These are phyloP conservation scores for Numenius phaeopus DNA, from an alignment of 2,797 vertebrate genomes.

Conservation along the genomic window DNA sequence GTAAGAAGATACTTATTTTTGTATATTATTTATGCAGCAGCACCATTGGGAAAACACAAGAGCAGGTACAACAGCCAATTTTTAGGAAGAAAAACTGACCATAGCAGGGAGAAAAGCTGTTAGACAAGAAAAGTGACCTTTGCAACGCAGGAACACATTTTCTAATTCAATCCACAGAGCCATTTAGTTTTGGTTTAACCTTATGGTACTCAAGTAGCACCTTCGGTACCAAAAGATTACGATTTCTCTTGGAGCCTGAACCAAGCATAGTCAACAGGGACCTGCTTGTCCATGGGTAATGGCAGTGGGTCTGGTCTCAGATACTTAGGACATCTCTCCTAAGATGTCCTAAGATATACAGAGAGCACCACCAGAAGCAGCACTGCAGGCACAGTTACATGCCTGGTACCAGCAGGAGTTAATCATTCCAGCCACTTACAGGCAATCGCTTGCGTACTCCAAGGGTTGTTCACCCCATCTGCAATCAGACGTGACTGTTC, in stretches of 20 bases:
- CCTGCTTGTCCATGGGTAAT: neutral
- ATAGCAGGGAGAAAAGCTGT: neutral
- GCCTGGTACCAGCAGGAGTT: neutral
- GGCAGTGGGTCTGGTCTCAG: neutral
- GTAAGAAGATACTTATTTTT: neutral
- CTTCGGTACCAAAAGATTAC: neutral
- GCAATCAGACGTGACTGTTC: neutral
- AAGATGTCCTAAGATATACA: too few relatives aligned
- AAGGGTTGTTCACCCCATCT: neutral
- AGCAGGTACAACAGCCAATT: neutral
- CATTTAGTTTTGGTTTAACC: neutral
- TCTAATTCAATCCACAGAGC: neutral
- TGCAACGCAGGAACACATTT: neutral
- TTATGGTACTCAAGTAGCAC: neutral
- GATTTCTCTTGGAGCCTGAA: neutral
- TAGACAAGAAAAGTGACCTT: neutral
- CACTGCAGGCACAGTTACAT: neutral
- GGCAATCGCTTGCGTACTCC: neutral
- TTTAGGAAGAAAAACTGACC: neutral
- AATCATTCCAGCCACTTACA: neutral
- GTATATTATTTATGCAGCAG: neutral
- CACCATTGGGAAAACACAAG: neutral
- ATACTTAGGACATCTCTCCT: neutral
- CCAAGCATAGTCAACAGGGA: neutral
- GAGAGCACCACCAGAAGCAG: neutral